Conservation (phyloP, 1,140 invertebrate species). For the Formica selysi region DNA sequence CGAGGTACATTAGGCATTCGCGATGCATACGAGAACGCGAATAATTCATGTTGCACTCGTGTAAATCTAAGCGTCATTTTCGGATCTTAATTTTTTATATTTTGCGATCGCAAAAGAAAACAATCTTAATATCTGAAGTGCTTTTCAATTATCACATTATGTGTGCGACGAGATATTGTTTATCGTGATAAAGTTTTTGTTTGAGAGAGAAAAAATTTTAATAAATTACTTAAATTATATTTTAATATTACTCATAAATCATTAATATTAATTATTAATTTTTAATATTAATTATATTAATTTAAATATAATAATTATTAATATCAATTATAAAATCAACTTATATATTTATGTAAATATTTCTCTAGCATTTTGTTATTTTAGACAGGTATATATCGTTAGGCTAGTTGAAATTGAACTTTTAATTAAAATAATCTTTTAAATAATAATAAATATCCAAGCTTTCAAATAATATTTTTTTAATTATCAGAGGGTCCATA, state of each 20-base stretch:
- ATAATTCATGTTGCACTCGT: not conserved
- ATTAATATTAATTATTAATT: too few species aligned
- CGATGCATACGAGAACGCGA: not conserved
- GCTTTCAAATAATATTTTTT: not conserved
- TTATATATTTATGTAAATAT: not conserved
- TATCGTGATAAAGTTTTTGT: not conserved
- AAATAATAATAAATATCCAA: not conserved
- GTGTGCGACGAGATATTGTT: not conserved
- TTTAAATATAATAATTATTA: too few species aligned
- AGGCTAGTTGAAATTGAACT: not conserved
- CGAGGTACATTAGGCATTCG: conserved; percentile 14
- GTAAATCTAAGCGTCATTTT: not conserved
- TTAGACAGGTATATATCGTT: not conserved
- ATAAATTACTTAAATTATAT: not conserved
- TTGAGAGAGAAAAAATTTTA: not conserved
- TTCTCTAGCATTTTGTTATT: not conserved
- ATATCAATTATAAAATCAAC: too few species aligned
- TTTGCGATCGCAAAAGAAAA: not conserved
- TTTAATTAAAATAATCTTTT: not conserved
- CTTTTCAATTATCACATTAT: not conserved
- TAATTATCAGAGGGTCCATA: not conserved
- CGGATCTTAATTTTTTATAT: too few species aligned
- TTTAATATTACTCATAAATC: too few species aligned
- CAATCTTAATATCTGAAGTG: not conserved
- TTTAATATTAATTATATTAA: not conserved